These are phyloP conservation scores for Cetonia aurata DNA, from an alignment of 2,888 invertebrate species.

Conservation along the genomic window DNA sequence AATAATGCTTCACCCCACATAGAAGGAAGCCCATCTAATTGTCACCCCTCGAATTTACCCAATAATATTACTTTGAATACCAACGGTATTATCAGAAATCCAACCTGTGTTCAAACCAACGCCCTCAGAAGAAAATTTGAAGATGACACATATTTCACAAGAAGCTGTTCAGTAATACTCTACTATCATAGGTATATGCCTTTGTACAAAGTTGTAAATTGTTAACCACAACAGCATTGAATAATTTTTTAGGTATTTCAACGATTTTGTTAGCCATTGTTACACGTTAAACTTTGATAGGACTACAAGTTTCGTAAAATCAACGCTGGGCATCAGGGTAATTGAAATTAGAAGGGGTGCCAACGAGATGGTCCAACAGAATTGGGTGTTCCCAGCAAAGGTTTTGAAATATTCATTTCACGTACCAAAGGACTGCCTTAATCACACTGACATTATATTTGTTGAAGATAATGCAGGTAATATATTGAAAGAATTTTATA, in stretches of 20 bases:
- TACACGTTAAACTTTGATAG: conserved; percentile 60
- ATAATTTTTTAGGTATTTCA: conserved; percentile 67
- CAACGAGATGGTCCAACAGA: conserved; percentile 73
- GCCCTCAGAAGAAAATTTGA: conserved; percentile 55
- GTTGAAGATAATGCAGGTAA: conserved; percentile 78
- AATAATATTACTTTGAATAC: conserved; percentile 13
- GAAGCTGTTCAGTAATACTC: conserved; percentile 75
- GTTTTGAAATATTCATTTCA: conserved; percentile 72
- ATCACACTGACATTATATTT: conserved; percentile 68
- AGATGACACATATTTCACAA: conserved; percentile 72
- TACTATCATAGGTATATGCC: conserved; percentile 72
- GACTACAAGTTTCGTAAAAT: conserved; percentile 68
- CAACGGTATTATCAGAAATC: conserved; percentile 35
- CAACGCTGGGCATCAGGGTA: conserved; percentile 75
- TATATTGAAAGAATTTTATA: conserved; percentile 73
- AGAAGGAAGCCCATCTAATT: conserved; percentile 5
- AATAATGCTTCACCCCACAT: conserved; percentile 25
- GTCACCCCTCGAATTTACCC: not conserved
- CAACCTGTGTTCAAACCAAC: conserved; percentile 27
- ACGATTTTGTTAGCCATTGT: conserved; percentile 54
- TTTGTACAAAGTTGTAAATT: too few relatives aligned
- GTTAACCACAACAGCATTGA: not conserved
- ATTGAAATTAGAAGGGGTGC: conserved; percentile 75
- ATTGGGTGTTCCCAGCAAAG: conserved; percentile 74
- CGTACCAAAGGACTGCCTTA: conserved; percentile 70